Evolutionary conservation across 2,888 invertebrate species (phyloP).

Genomic region (Mystacides longicornis): DNA sequence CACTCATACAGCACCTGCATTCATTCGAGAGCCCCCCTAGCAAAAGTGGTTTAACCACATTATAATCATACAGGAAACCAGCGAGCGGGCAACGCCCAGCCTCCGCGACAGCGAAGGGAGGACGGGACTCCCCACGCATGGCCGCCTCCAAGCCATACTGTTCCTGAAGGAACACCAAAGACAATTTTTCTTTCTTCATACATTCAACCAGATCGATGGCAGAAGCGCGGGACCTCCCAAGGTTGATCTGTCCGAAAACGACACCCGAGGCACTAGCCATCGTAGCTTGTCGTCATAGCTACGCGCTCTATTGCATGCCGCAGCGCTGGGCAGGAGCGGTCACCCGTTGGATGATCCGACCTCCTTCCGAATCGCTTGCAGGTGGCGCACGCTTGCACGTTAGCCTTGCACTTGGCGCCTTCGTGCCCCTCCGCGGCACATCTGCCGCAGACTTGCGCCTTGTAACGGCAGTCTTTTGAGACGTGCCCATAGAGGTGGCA

Average conservation of each 20-base stretch:
- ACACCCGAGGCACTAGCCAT: background rate
- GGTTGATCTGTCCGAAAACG: background rate
- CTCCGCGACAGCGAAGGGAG: background rate
- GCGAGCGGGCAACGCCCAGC: background rate
- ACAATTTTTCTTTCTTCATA: background rate
- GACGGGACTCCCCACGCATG: background rate
- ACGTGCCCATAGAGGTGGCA: slow-evolving; percentile 3
- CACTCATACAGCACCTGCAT: background rate
- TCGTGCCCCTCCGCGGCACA: background rate
- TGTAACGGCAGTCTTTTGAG: too few relatives aligned
- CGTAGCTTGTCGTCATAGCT: background rate
- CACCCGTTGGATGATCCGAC: slow-evolving; percentile 3
- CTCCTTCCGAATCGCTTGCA: background rate
- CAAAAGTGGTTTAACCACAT: background rate
- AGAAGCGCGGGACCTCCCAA: background rate
- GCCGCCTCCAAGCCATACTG: background rate
- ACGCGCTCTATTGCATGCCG: background rate
- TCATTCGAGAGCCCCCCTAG: background rate
- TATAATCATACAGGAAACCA: background rate
- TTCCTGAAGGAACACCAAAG: background rate
- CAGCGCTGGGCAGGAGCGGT: background rate
- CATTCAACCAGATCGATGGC: background rate
- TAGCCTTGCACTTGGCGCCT: background rate
- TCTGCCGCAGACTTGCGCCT: background rate
- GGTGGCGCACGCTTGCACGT: too few relatives aligned